phyloP scores from a whole-genome alignment of 2,797 vertebrate genomes.

The Crypturellus tataupa region DNA sequence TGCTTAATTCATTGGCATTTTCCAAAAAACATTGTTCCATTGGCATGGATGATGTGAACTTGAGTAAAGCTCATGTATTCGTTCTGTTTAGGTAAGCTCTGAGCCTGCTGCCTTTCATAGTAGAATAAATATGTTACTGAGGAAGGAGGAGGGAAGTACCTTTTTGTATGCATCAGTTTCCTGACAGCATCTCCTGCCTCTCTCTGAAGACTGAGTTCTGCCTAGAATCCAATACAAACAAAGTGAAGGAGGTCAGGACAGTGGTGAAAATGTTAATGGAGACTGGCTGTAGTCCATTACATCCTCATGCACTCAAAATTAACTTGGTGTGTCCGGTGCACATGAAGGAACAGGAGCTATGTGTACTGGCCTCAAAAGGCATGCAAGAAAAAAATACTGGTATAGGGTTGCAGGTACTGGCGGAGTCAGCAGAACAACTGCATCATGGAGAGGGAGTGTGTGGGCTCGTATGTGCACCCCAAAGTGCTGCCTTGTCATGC shows the following conservation, averaged over 20 bases:
- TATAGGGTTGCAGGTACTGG: neutral
- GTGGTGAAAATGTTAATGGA: neutral
- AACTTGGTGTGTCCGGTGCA: accelerated
- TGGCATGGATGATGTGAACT: neutral
- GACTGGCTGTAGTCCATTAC: neutral
- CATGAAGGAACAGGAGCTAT: neutral
- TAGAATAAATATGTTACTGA: neutral
- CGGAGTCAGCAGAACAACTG: neutral
- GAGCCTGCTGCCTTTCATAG: neutral
- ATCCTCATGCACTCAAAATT: neutral
- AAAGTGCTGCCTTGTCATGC: neutral
- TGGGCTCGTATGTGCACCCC: neutral
- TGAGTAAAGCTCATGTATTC: neutral
- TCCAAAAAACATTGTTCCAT: neutral
- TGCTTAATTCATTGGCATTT: neutral
- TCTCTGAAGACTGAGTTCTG: neutral
- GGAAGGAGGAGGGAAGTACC: neutral
- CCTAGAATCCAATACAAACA: neutral
- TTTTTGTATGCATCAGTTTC: neutral
- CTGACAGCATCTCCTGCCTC: neutral
- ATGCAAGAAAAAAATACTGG: neutral
- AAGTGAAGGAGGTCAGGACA: neutral
- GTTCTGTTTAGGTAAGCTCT: neutral
- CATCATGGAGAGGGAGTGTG: neutral
- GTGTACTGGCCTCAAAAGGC: neutral